Conservation (phyloP, 2,888 invertebrate genomes). For the Slavum lentiscoides region DNA sequence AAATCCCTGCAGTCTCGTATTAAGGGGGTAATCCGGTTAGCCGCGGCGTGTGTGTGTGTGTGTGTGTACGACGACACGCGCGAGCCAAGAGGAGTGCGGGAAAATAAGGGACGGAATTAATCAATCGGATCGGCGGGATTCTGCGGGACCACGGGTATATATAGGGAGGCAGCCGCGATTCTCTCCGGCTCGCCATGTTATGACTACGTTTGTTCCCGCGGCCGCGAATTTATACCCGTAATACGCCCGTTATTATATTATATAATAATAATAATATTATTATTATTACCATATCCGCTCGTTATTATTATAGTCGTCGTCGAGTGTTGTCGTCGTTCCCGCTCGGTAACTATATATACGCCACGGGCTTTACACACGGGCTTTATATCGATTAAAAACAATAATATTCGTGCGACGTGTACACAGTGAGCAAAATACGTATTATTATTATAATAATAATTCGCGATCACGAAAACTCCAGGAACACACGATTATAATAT, state of each 20-base stretch:
- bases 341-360: too few species aligned
- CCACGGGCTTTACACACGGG: too few species aligned
- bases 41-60: conserved; percentile 6
- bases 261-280: too few species aligned
- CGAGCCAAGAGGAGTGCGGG: not conserved
- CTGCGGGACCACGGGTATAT: not conserved
- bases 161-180: not conserved
- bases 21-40: conserved; percentile 45
- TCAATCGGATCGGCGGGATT: conserved; percentile 52
- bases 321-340: too few species aligned
- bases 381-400: too few species aligned
- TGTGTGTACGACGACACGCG: not conserved
- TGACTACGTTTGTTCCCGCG: not conserved
- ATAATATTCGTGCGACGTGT: too few species aligned
- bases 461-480: too few species aligned
- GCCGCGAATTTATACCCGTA: not conserved
- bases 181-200: not conserved
- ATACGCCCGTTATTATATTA: not conserved
- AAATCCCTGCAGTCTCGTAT: conserved; percentile 8
- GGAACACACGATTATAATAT: too few species aligned
- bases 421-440: too few species aligned
- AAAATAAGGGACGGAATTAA: conserved; percentile 49
- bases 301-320: too few species aligned
- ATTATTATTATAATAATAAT: too few species aligned
- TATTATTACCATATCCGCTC: too few species aligned